Base-by-base conservation (phyloP, 2,113 vertebrate genomes). In the Peromyscus maniculatus region DNA sequence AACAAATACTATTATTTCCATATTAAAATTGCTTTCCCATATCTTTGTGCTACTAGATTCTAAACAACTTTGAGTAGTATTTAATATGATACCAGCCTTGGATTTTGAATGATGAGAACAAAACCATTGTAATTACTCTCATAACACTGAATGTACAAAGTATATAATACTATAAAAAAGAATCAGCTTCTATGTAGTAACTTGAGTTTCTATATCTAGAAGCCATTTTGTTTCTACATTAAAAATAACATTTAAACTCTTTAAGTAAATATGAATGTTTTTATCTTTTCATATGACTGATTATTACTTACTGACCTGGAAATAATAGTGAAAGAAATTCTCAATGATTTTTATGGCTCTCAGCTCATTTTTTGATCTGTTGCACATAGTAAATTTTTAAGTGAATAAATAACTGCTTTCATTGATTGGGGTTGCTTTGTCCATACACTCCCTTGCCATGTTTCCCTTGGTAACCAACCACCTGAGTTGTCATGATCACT, bases 21-120 rank as follows among this genome's bases (percentile, higher is more conserved):
- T 64, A 75, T 78, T 75, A 59, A 91, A 91, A 92, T 11, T 74
- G 79, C 22, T 74, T 36, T 55, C 1, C 62, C 5, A 39, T 59
- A 5, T 8, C 57, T 89, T 17, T 67, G 71, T 89, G 71, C 52
- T 82, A 33, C 5, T 66, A 93, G 94, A 94, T 17, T 83, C 22
- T 88, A 97, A 96, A 92, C 13, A 96, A 92, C 19, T 71, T 69
- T 87, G 15, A 89, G 7, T 84, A 46, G 5, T 2, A 69, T 93
- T 87, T 10, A n/a, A 96, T 94, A 83, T 87, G 94, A 95, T 71
- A 2, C 0, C 5, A 66, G 36, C 5, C 21, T 88, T 95, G 49
- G 86, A 93, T 83, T 96, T 92, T 92, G 49, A 96, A 96, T 66
- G 36, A 91, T 46, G 6, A 79, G 52, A 94, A n/a, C 5, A 75